Percentiles rank a stretch among this genome's conserved stretches.
These are phyloP conservation scores for Athene cunicularia DNA, from an alignment of 2,113 vertebrate genomes.

Conservation along the genomic window DNA sequence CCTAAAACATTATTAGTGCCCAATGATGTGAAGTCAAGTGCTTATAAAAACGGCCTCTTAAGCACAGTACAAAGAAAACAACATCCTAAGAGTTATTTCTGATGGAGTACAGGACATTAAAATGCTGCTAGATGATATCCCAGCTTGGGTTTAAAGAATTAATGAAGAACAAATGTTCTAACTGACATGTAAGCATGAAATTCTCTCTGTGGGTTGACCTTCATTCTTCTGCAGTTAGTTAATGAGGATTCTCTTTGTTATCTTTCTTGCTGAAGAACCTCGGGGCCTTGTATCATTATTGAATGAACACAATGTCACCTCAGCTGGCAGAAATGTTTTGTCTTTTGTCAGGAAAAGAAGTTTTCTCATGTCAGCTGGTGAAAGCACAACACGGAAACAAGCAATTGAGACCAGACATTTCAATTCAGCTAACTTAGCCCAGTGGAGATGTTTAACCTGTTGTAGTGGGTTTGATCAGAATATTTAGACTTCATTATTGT, in stretches of 20 bases:
- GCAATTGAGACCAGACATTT: conserved; percentile 73
- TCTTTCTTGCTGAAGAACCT: conserved; percentile 77
- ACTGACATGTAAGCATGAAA: conserved; percentile 71
- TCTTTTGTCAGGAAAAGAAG: conserved; percentile 78
- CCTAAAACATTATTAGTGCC: conserved; percentile 46
- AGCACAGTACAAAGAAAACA: conserved; percentile 47
- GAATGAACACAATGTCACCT: conserved; percentile 80
- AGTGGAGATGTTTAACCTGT: conserved; percentile 65
- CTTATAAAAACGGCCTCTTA: conserved; percentile 44
- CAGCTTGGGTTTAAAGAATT: conserved; percentile 80
- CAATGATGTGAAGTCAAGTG: conserved; percentile 35
- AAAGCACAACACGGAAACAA: conserved; percentile 60
- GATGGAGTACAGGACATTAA: conserved; percentile 65
- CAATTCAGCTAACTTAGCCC: conserved; percentile 66
- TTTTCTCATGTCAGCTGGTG: conserved; percentile 74
- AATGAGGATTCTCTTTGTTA: conserved; percentile 80
- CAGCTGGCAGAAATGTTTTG: conserved; percentile 76
- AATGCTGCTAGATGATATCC: conserved; percentile 69
- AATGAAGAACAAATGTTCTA: conserved; percentile 82
- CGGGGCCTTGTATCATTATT: conserved; percentile 79
- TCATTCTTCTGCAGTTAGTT: conserved; percentile 78
- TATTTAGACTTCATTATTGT: conserved; percentile 56
- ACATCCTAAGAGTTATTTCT: conserved; percentile 59
- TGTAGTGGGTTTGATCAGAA: conserved; percentile 59
- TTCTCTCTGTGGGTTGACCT: conserved; percentile 79